Conservation (phyloP, 2,113 vertebrate species). For the Phylloscopus trochiloides region DNA sequence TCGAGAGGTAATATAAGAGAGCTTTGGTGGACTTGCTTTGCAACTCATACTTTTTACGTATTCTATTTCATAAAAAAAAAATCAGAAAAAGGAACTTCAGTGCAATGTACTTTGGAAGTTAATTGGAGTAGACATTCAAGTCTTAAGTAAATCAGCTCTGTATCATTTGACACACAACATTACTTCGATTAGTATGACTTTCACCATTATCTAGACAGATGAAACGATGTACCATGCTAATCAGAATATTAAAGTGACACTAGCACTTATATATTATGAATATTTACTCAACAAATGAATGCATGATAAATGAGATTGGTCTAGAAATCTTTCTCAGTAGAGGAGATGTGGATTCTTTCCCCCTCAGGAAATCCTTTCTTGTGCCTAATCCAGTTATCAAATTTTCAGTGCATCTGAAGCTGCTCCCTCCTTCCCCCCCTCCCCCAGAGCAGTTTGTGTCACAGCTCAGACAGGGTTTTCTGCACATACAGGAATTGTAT, state of each 20-base stretch:
- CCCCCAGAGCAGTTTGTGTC: neutral
- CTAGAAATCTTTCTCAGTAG: neutral
- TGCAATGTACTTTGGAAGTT: slow-evolving; percentile 13
- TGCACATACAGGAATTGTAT: accelerated
- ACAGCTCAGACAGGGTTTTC: neutral
- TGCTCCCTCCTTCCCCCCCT: neutral
- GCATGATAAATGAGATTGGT: slow-evolving; percentile 13
- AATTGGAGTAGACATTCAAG: slow-evolving; percentile 48
- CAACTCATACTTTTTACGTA: neutral
- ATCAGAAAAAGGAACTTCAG: neutral
- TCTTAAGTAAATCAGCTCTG: slow-evolving; percentile 53
- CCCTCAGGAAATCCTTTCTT: neutral
- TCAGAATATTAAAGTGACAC: slow-evolving; percentile 55
- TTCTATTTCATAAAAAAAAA: neutral
- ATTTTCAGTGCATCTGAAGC: neutral
- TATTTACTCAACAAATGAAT: slow-evolving; percentile 60
- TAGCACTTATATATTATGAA: slow-evolving; percentile 45
- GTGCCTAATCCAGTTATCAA: neutral
- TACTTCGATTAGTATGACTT: slow-evolving; percentile 57
- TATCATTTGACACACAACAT: slow-evolving; percentile 60
- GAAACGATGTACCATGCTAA: slow-evolving; percentile 23
- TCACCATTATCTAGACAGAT: slow-evolving; percentile 42
- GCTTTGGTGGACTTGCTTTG: neutral
- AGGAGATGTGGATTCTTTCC: neutral
- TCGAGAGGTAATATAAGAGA: neutral